Evolutionary conservation across 2,888 invertebrate genomes (phyloP).

Genomic region (Thelaira solivaga): DNA sequence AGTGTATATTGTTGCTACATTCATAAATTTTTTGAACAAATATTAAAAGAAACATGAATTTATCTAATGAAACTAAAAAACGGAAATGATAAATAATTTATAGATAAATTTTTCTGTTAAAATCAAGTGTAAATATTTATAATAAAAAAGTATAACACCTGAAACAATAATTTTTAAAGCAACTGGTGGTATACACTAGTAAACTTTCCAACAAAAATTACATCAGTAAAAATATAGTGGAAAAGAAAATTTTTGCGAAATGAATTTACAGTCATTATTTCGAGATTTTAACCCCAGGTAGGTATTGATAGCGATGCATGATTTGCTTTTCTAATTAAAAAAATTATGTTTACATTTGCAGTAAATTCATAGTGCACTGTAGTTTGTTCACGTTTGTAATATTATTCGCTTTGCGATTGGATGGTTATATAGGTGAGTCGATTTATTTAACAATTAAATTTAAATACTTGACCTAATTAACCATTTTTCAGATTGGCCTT

Average conservation of each 20-base stretch:
- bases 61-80: background rate
- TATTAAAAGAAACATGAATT: background rate
- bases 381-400: conserved; percentile 94
- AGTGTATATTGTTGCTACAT: background rate
- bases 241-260: conserved; percentile 70
- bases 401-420: conserved; percentile 92
- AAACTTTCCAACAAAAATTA: background rate
- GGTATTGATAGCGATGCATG: conserved; percentile 43
- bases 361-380: conserved; percentile 97
- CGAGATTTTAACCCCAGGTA: conserved; percentile 96
- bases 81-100: background rate
- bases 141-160: background rate
- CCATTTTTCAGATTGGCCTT: conserved; percentile 85
- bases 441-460: background rate
- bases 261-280: conserved; percentile 93
- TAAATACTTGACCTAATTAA: background rate
- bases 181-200: conserved; percentile 48
- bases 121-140: background rate
- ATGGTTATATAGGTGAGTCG: conserved; percentile 82
- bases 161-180: conserved; percentile 20
- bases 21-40: background rate
- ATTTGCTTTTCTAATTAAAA: background rate
- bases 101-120: background rate
- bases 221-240: background rate
- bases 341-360: conserved; percentile 79